These are phyloP conservation scores for Drosophila sp. DNA, from an alignment of 1,140 invertebrate genomes.

Conservation along the genomic window DNA sequence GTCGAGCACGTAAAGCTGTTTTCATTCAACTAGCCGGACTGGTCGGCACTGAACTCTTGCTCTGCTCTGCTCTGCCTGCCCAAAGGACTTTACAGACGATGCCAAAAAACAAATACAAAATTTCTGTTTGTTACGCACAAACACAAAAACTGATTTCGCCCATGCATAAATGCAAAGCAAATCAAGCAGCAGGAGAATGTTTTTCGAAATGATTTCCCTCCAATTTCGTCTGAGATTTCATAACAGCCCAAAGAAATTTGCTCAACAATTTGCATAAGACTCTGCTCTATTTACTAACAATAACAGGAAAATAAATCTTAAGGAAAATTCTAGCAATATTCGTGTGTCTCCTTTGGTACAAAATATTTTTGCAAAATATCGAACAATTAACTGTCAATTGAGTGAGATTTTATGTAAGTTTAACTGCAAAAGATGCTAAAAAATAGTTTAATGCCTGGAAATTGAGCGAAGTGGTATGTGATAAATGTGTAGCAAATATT, in stretches of 20 bases:
- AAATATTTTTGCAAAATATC: not conserved
- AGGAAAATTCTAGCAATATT: not conserved
- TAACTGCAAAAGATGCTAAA: not conserved
- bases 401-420: not conserved
- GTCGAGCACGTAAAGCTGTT: conserved; percentile 63
- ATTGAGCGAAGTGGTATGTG: too few relatives aligned
- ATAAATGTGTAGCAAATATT: too few relatives aligned
- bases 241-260: not conserved
- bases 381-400: not conserved
- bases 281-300: not conserved
- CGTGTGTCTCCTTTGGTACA: not conserved
- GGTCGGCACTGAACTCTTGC: conserved; percentile 6
- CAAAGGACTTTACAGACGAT: not conserved
- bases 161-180: conserved; percentile 17
- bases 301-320: not conserved
- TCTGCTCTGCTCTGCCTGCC: not conserved
- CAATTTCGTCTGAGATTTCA: conserved; percentile 2
- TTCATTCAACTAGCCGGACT: conserved; percentile 23
- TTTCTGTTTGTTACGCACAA: conserved; percentile 22
- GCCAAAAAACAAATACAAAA: conserved; percentile 14
- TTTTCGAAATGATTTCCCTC: not conserved
- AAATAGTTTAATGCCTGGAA: too few relatives aligned
- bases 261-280: not conserved
- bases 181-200: conserved; percentile 2
- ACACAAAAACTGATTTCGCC: conserved; percentile 8